Base-by-base conservation (phyloP, 2,888 invertebrate species). In the Trilocha varians region DNA sequence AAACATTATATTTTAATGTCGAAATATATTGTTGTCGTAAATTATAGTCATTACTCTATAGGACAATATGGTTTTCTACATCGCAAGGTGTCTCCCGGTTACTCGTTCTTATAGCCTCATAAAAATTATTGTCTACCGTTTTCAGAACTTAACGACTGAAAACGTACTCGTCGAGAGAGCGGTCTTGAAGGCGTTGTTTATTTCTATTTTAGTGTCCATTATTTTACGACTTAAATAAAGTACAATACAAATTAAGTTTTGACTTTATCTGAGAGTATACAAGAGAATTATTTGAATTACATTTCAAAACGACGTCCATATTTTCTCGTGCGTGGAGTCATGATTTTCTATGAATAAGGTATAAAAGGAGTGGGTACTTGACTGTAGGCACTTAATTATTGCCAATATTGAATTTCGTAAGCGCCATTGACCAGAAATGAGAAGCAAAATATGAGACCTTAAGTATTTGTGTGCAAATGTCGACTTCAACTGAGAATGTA, bases 41-140 rank as follows among this genome's bases (percentile, higher is more conserved):
- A 49, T 48, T 50, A 35, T 34, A 36, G 44, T 32, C 43, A 50
- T 56, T 51, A 55, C 45, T 40, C n/a, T 41, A 9, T 5, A 3
- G 17, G 44, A 43, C 46, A 50, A 43, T 43, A 45, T 45, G 49
- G 42, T 13, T 47, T 36, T 45, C 41, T 38, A 49, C 45, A 45
- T 49, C 39, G 34, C 36, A 44, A 48, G 45, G 42, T 47, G 42
- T 33, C 36, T 44, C 42, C 14, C 6, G 40, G 34, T 44, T 52
- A 47, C 47, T 34, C 41, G 14, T 32, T 43, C 38, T 34, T 45
- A 54, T 45, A 45, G 39, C 41, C 42, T 46, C 47, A 47, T 53
- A 50, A 56, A 55, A 53, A 49, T 46, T 47, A 43, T 49, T 53
- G 52, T 45, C 46, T 8, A 41, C 17, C 44, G 36, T 39, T 52